Percentiles rank a stretch among this genome's conserved stretches.
These are phyloP conservation scores for Chloroclysta siterata DNA, from an alignment of 2,888 invertebrate genomes.

Conservation along the genomic window DNA sequence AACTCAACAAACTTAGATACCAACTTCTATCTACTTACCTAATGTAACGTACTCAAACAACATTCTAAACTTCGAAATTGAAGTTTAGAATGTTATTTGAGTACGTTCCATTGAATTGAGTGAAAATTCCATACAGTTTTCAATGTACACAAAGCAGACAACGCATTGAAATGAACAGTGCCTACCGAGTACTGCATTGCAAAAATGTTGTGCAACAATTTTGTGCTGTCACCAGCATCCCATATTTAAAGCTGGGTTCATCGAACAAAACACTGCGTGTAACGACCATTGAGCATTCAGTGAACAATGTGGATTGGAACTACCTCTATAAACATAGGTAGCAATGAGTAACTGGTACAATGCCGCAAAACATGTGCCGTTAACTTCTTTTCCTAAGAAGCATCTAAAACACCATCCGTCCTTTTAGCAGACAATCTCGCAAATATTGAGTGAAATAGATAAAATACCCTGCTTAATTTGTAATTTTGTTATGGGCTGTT, in stretches of 20 bases:
- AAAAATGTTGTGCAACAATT: slow-evolving; percentile 27
- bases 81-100: too few relatives aligned
- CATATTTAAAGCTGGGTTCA: slow-evolving; percentile 35
- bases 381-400: not conserved
- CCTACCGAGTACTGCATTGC: not conserved
- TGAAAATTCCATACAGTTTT: slow-evolving; percentile 9
- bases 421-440: too few relatives aligned
- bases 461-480: too few relatives aligned
- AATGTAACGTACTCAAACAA: not conserved
- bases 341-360: slow-evolving; percentile 13
- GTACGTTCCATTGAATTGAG: too few relatives aligned
- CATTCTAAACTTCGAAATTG: not conserved
- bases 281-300: slow-evolving; percentile 34
- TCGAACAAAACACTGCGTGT: slow-evolving; percentile 34
- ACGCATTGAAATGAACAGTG: slow-evolving; percentile 13
- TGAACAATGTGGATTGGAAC: slow-evolving; percentile 34
- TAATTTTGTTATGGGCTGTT: too few relatives aligned
- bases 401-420: too few relatives aligned
- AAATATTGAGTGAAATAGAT: too few relatives aligned
- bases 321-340: slow-evolving; percentile 22
- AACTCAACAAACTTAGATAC: not conserved
- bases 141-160: slow-evolving; percentile 18
- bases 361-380: not conserved
- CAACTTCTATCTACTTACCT: not conserved
- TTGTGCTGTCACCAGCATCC: slow-evolving; percentile 25